Percentiles rank a stretch among this genome's conserved stretches.
phyloP scores from a whole-genome alignment of 2,797 vertebrate species.

The Eospalax fontanierii region DNA sequence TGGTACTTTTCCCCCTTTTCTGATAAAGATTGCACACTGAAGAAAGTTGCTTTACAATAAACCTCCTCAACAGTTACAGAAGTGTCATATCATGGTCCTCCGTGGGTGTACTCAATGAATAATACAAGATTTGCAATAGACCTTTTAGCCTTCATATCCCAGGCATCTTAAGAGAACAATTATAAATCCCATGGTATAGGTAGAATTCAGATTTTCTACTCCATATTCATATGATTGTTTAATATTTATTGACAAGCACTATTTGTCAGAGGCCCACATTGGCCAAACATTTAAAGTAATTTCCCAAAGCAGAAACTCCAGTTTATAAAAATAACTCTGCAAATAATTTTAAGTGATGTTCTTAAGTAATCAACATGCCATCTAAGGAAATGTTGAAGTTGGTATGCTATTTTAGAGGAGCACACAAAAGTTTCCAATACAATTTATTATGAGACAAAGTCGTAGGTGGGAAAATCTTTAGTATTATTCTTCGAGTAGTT shows the following conservation, averaged over 20 bases:
- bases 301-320: conserved; percentile 69
- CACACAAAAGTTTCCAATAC: conserved; percentile 67
- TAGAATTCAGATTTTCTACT: conserved; percentile 73
- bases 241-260: conserved; percentile 84
- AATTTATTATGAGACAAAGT: conserved; percentile 76
- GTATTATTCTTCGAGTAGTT: conserved; percentile 63
- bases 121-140: conserved; percentile 77
- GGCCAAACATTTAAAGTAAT: conserved; percentile 72
- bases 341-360: conserved; percentile 78
- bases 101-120: conserved; percentile 76
- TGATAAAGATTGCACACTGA: neutral
- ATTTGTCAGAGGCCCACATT: conserved; percentile 64
- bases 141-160: conserved; percentile 76
- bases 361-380: conserved; percentile 68
- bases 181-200: conserved; percentile 68
- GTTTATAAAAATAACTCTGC: conserved; percentile 81
- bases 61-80: conserved; percentile 40
- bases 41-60: conserved; percentile 9
- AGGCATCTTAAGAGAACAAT: conserved; percentile 56
- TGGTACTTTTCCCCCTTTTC: neutral
- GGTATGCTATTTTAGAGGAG: conserved; percentile 74
- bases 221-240: conserved; percentile 81
- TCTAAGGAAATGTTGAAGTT: conserved; percentile 77
- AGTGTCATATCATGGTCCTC: conserved; percentile 55
- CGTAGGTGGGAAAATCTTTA: conserved; percentile 58